Base-by-base conservation (phyloP, 2,113 vertebrate genomes). In the Cromileptes altivelis region DNA sequence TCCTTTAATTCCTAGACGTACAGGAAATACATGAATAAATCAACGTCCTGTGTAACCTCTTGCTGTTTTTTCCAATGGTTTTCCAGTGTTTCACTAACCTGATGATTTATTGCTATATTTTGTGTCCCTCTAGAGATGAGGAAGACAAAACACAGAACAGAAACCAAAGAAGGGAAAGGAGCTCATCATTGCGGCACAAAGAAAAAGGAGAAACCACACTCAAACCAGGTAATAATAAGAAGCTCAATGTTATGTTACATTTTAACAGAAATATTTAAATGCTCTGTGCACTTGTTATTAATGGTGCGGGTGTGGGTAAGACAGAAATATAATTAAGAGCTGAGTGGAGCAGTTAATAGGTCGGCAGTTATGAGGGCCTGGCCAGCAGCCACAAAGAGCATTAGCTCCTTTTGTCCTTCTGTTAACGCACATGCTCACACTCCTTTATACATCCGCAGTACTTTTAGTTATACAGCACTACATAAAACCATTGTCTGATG, bases 151-250 rank as follows among this genome's bases (percentile, higher is more conserved):
- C 82, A 82, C 89, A 91, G 80, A 84, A 73, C 80, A 27, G 91
- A 94, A 69, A 78, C 62, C 37, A 93, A 88, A 85, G 88, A 86
- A 47, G 85, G 70, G 11, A 93, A 91, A 91, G 90, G 86, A 87
- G 27, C 25, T 7, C 89, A 81, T 74, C 91, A 88, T 19, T 78
- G 86, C 11, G 83, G 85, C 25, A 78, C 80, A 14, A 93, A 91
- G 90, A 94, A 92, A 76, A 94, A 93, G 52, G 92, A 92, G 65
- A 94, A 94, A 80, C 58, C 12, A 0, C 19, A 15, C 0, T 37
- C 79, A 21, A 73, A 25, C 61, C 91, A 91, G 92, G 94, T 93
- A 13, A 68, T 72, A 60, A 60, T 40, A 64, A 5, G 19, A 58
- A 25, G 4, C 11, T 25, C 8, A 60, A 10, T 11, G 21, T 37